Percentiles rank a stretch among this genome's conserved stretches.
phyloP scores from a whole-genome alignment of 2,797 vertebrate genomes.

The Onychomys leucogaster region DNA sequence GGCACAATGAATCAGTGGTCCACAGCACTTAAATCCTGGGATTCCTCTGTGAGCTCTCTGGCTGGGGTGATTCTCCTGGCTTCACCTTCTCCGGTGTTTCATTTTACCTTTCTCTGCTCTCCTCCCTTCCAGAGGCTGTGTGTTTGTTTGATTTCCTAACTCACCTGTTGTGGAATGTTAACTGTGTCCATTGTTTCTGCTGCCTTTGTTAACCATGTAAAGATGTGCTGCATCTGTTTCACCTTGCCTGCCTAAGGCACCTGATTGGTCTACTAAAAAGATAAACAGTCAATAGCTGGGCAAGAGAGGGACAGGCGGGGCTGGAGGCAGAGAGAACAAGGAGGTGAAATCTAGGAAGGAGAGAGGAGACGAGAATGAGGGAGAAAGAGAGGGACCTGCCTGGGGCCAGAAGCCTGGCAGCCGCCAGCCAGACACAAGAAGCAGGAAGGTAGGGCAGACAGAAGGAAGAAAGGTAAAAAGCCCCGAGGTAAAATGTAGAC shows the following conservation, averaged over 20 bases:
- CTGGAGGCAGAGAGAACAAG: background rate
- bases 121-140: background rate
- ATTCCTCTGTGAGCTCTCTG: background rate
- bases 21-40: too few species aligned
- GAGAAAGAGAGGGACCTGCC: background rate
- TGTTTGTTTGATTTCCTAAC: background rate
- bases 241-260: background rate
- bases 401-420: background rate
- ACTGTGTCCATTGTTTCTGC: background rate
- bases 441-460: background rate
- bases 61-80: background rate
- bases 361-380: background rate
- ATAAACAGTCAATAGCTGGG: background rate
- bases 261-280: background rate
- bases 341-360: background rate
- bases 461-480: too few species aligned
- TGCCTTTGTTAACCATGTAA: background rate
- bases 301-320: background rate
- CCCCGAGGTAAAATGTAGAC: background rate
- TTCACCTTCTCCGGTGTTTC: background rate
- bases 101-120: background rate
- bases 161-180: background rate
- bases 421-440: background rate
- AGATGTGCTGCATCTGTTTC: background rate
- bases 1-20: too few species aligned